Conservation (phyloP, 2,113 vertebrate genomes). For the Bujurquina vittata region DNA sequence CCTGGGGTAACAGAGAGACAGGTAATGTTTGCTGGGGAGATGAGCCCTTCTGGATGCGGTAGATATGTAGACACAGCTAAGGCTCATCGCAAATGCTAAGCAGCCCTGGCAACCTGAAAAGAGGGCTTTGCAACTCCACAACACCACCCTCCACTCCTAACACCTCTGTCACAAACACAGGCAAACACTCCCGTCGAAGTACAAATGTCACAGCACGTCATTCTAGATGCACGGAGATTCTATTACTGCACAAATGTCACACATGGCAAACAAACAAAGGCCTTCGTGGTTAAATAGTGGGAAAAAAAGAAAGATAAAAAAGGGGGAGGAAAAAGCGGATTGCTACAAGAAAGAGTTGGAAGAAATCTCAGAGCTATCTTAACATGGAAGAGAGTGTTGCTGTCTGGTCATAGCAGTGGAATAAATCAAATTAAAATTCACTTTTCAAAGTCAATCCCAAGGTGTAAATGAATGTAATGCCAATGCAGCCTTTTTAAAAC, state of each 20-base stretch:
- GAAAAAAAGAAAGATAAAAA: neutral
- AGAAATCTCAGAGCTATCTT: slow-evolving; percentile 29
- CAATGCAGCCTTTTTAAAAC: slow-evolving; percentile 43
- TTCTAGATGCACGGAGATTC: slow-evolving; percentile 11
- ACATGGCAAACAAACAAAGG: slow-evolving; percentile 26
- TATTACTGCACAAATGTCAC: slow-evolving; percentile 30
- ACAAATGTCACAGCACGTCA: slow-evolving; percentile 43
- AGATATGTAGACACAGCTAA: slow-evolving; percentile 65
- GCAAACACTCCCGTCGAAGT: slow-evolving; percentile 42
- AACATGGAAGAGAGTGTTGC: slow-evolving; percentile 6
- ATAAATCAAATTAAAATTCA: slow-evolving; percentile 60
- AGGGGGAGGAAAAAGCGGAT: neutral
- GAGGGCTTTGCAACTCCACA: slow-evolving; percentile 56
- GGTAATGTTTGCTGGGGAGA: slow-evolving; percentile 75
- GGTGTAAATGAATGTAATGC: slow-evolving; percentile 49
- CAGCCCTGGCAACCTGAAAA: slow-evolving; percentile 60
- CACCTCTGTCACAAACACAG: slow-evolving; percentile 53
- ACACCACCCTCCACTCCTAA: slow-evolving; percentile 62
- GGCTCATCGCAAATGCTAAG: slow-evolving; percentile 77
- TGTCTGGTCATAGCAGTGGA: slow-evolving; percentile 42
- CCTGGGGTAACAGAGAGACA: slow-evolving; percentile 62
- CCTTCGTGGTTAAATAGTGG: slow-evolving; percentile 12
- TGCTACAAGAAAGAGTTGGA: neutral
- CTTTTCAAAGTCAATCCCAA: slow-evolving; percentile 57
- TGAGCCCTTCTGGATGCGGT: slow-evolving; percentile 68